A percentile compares a stretch with the other conserved stretches of the same genome.
These are phyloP conservation scores for Metallyticus violacea DNA, from an alignment of 2,888 invertebrate genomes.

Conservation along the genomic window DNA sequence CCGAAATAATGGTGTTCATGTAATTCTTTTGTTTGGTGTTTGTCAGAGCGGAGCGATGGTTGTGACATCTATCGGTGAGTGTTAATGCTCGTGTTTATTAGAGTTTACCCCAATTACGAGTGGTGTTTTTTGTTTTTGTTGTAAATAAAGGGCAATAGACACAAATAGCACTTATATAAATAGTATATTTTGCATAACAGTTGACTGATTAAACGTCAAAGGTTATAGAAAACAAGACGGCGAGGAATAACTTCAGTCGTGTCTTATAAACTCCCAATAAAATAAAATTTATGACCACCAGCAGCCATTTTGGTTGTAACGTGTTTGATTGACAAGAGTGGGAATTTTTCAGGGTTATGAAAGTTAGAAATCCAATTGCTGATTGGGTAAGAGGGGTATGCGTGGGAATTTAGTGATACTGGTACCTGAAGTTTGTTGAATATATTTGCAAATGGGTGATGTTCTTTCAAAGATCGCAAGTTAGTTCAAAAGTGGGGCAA, in stretches of 20 bases:
- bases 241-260: not conserved
- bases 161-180: too few relatives aligned
- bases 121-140: not conserved
- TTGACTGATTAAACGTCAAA: too few relatives aligned
- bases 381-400: not conserved
- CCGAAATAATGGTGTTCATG: conserved; percentile 1
- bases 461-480: too few relatives aligned
- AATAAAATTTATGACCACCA: not conserved
- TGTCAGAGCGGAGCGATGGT: conserved; percentile 20
- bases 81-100: not conserved
- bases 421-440: not conserved
- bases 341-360: not conserved
- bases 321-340: not conserved
- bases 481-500: too few relatives aligned
- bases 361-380: not conserved
- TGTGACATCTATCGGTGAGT: conserved; percentile 24
- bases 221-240: not conserved
- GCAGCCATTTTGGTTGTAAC: conserved; percentile 3
- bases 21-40: conserved; percentile 11
- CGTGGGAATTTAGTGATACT: not conserved
- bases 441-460: not conserved
- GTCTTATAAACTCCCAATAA: not conserved
- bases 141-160: too few relatives aligned
- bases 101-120: not conserved
- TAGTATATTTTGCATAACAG: too few relatives aligned